Evolutionary conservation across 2,113 vertebrate genomes (phyloP).

Genomic region (Cebidichthys violaceus): DNA sequence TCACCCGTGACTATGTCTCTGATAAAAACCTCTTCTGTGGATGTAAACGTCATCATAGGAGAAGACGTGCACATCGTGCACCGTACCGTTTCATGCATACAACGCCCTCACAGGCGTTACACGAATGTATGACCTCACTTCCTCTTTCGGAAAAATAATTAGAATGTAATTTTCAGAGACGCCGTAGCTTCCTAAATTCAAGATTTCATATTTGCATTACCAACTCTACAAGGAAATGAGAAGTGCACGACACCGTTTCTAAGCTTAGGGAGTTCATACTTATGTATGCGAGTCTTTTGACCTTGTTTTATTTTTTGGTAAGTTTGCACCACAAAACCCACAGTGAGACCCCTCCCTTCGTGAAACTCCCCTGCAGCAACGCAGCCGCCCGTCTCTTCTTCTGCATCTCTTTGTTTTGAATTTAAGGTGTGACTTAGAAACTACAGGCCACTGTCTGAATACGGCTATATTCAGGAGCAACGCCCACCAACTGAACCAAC

Average conservation of each 20-base stretch:
- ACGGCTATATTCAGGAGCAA: not conserved
- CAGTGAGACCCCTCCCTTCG: slow-evolving; percentile 41
- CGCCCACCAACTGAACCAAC: slow-evolving; percentile 25
- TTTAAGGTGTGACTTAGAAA: slow-evolving; percentile 7
- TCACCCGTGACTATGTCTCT: not conserved
- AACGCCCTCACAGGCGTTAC: not conserved
- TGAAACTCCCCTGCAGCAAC: not conserved
- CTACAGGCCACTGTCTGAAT: slow-evolving; percentile 2
- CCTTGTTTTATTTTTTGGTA: not conserved
- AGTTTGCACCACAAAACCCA: slow-evolving; percentile 33
- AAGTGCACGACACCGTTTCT: not conserved
- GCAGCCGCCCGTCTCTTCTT: slow-evolving; percentile 48
- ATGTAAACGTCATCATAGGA: not conserved
- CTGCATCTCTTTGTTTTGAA: not conserved
- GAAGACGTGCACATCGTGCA: not conserved
- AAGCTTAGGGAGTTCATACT: not conserved
- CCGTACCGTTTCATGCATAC: not conserved
- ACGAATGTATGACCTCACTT: slow-evolving; percentile 63
- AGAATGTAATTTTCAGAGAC: not conserved
- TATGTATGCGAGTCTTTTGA: not conserved
- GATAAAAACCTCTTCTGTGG: not conserved
- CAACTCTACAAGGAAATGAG: slow-evolving; percentile 16
- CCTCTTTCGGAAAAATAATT: slow-evolving; percentile 42
- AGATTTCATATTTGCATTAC: not conserved
- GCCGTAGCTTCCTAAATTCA: not conserved